Conservation (phyloP, 2,888 invertebrate genomes). For the Zygothrica quintamaculata region DNA sequence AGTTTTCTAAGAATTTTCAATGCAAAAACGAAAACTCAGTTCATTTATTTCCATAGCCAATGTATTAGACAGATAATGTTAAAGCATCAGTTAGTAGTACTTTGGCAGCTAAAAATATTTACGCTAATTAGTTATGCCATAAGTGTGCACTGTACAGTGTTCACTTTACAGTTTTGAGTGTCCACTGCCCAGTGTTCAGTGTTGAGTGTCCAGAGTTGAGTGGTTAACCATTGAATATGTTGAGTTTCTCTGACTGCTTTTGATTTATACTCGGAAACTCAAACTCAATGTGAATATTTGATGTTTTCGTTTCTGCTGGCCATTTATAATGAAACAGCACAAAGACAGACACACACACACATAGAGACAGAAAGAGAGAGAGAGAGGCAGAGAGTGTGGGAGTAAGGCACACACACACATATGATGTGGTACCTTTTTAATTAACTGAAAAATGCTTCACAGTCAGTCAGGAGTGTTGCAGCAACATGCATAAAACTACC, state of each 20-base stretch:
- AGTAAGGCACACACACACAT: conserved; percentile 13
- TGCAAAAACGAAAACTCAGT: too few relatives aligned
- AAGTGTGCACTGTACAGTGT: too few relatives aligned
- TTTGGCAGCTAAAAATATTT: conserved; percentile 1
- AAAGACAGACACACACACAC: neutral
- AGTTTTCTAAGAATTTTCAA: too few relatives aligned
- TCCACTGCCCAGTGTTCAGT: too few relatives aligned
- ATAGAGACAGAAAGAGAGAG: neutral
- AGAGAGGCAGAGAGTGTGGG: neutral
- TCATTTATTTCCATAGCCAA: too few relatives aligned
- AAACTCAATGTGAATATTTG: conserved; percentile 18
- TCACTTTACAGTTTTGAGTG: too few relatives aligned
- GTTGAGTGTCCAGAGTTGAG: conserved; percentile 6
- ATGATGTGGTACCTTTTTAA: conserved; percentile 60
- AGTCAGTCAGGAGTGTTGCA: conserved; percentile 36
- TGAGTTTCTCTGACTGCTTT: conserved; percentile 28
- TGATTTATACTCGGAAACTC: conserved; percentile 39
- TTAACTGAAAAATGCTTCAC: conserved; percentile 67
- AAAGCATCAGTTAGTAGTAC: neutral
- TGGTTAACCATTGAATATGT: conserved; percentile 4
- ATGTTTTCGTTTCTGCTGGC: conserved; percentile 50
- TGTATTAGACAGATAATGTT: too few relatives aligned
- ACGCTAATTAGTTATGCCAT: conserved; percentile 42
- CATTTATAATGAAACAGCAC: conserved; percentile 47
- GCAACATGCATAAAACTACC: conserved; percentile 26